These are phyloP conservation scores for Potamarius usumacintae DNA, from an alignment of 2,113 vertebrate genomes.

Conservation along the genomic window DNA sequence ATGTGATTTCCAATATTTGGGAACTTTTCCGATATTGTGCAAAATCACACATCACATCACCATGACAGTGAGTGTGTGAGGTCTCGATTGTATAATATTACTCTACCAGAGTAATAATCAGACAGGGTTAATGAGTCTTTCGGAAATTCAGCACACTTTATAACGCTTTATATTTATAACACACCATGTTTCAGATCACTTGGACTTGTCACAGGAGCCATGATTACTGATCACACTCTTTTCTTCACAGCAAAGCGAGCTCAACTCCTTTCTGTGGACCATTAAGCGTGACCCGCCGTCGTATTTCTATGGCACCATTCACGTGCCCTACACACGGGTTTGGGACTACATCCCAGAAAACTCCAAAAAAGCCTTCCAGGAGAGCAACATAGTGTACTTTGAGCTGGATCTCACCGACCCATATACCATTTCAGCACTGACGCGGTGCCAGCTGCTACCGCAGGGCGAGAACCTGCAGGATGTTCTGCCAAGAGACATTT, in stretches of 20 bases:
- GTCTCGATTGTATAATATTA: neutral
- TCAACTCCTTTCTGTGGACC: slow-evolving; percentile 91
- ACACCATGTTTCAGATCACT: neutral
- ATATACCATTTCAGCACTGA: slow-evolving; percentile 81
- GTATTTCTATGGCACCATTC: slow-evolving; percentile 88
- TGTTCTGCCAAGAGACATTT: slow-evolving; percentile 82
- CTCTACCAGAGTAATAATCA: neutral
- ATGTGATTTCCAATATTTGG: slow-evolving; percentile 34
- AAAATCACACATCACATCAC: too few relatives aligned
- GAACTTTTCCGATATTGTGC: slow-evolving; percentile 4
- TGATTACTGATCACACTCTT: neutral
- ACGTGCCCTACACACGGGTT: slow-evolving; percentile 83
- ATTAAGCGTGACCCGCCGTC: slow-evolving; percentile 85
- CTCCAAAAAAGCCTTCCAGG: slow-evolving; percentile 85
- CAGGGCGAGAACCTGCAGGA: slow-evolving; percentile 85
- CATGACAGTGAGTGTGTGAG: neutral
- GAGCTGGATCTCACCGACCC: slow-evolving; percentile 88
- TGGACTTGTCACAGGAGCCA: neutral
- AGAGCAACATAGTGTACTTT: slow-evolving; percentile 84
- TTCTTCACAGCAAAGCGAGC: slow-evolving; percentile 76
- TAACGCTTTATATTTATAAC: neutral
- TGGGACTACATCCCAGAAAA: slow-evolving; percentile 88
- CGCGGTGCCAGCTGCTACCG: slow-evolving; percentile 83
- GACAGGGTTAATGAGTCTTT: neutral
- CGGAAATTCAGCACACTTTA: neutral